Evolutionary conservation across 2,888 invertebrate genomes (phyloP).

Genomic region (Idaea straminata): DNA sequence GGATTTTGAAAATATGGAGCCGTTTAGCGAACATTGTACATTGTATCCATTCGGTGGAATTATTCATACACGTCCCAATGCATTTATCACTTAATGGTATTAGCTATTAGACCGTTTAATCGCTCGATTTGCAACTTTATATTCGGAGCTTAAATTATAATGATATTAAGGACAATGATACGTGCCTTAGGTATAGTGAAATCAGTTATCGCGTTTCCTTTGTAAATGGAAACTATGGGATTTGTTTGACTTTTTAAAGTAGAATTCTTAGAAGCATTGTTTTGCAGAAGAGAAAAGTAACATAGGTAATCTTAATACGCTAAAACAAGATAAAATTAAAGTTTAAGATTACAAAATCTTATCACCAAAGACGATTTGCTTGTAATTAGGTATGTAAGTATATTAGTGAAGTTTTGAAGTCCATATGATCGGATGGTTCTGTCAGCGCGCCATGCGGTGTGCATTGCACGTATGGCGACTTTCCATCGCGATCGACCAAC

Average conservation of each 20-base stretch:
- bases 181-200: conserved; percentile 11
- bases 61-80: conserved; percentile 75
- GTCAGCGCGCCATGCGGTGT: conserved; percentile 70
- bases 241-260: too few relatives aligned
- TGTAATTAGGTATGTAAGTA: background rate
- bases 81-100: conserved; percentile 80
- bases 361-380: background rate
- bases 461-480: conserved; percentile 66
- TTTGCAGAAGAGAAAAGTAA: background rate
- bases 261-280: background rate
- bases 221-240: background rate
- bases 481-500: conserved; percentile 40
- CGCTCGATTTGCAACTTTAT: conserved; percentile 75
- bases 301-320: too few relatives aligned
- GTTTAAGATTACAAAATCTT: too few relatives aligned
- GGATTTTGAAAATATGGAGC: conserved; percentile 80
- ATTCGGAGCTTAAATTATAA: conserved; percentile 18
- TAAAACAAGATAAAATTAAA: too few relatives aligned
- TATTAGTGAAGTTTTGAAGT: background rate
- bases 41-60: conserved; percentile 77
- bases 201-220: background rate
- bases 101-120: conserved; percentile 76
- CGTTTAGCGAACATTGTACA: conserved; percentile 78
- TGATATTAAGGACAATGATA: background rate
- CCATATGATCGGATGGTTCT: conserved; percentile 63